These are phyloP conservation scores for Leptatherina wallacei DNA, from an alignment of 2,797 vertebrate genomes.

Conservation along the genomic window DNA sequence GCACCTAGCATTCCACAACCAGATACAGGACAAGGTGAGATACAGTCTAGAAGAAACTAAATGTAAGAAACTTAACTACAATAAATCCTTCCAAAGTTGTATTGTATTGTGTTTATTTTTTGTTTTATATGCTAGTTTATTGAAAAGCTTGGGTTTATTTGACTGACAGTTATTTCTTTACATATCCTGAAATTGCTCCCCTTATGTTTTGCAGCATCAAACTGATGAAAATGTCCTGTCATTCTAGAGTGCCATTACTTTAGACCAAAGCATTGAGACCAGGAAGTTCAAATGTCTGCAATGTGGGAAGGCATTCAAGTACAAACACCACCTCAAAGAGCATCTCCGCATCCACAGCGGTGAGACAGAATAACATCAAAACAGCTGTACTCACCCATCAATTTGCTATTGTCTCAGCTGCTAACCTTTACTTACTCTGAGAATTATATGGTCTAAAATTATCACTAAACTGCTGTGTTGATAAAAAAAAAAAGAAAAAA, in stretches of 20 bases:
- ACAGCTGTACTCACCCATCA: conserved; percentile 47
- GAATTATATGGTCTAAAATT: conserved; percentile 52
- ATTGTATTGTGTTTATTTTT: not conserved
- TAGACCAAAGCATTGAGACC: conserved; percentile 81
- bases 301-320: conserved; percentile 90
- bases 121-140: not conserved
- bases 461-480: conserved; percentile 42
- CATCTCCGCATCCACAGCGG: conserved; percentile 89
- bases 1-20: conserved; percentile 81
- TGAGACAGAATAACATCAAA: conserved; percentile 75
- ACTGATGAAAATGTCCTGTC: conserved; percentile 42
- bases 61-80: not conserved
- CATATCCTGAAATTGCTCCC: not conserved
- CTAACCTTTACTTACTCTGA: conserved; percentile 59
- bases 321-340: conserved; percentile 90
- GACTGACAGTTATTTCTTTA: not conserved
- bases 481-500: conserved; percentile 36
- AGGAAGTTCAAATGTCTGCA: conserved; percentile 88
- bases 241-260: conserved; percentile 61
- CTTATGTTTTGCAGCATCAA: conserved; percentile 1
- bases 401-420: conserved; percentile 61
- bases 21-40: conserved; percentile 81
- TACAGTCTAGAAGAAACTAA: not conserved
- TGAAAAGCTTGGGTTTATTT: not conserved
- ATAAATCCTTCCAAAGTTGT: not conserved